Conservation (phyloP, 1,140 invertebrate genomes). For the Drosophila simulans region DNA sequence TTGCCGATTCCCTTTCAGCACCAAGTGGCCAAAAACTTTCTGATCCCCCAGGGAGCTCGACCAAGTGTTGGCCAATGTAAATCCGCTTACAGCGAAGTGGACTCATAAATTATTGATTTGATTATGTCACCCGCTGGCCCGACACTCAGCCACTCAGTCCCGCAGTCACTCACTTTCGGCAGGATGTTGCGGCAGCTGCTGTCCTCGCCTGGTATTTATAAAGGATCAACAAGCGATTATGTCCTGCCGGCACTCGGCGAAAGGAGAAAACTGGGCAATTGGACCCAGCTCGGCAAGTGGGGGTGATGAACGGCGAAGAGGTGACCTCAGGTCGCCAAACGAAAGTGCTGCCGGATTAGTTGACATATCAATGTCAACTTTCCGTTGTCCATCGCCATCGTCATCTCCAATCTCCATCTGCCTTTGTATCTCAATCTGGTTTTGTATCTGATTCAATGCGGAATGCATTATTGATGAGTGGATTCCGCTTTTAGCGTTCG, state of each 20-base stretch:
- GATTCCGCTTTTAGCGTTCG: conserved; percentile 36
- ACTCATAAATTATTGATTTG: conserved; percentile 83
- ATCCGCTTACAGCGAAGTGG: conserved; percentile 78
- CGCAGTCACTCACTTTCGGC: conserved; percentile 9
- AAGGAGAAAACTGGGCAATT: background rate
- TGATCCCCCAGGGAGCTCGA: conserved; percentile 10
- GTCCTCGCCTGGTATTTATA: conserved; percentile 69
- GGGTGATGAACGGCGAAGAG: conserved; percentile 1
- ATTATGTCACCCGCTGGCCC: conserved; percentile 70
- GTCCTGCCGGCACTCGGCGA: conserved; percentile 61
- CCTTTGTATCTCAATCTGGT: conserved; percentile 30
- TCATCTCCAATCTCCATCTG: conserved; percentile 9
- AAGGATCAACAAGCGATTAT: conserved; percentile 81
- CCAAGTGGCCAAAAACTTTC: conserved; percentile 54
- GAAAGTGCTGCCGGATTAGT: conserved; percentile 73
- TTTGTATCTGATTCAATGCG: conserved; percentile 27
- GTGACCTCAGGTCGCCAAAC: conserved; percentile 24
- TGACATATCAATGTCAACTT: conserved; percentile 51
- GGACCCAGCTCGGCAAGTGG: background rate
- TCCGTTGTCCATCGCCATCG: conserved; percentile 5
- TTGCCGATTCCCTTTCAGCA: conserved; percentile 59
- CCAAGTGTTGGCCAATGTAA: conserved; percentile 73
- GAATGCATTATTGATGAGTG: conserved; percentile 74
- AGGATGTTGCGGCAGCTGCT: conserved; percentile 44
- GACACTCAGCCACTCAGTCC: background rate